Evolutionary conservation across 2,113 vertebrate species (phyloP), one percentile per base, ranked within the genome.

Genomic region (Sphaerodactylus townsendi): DNA sequence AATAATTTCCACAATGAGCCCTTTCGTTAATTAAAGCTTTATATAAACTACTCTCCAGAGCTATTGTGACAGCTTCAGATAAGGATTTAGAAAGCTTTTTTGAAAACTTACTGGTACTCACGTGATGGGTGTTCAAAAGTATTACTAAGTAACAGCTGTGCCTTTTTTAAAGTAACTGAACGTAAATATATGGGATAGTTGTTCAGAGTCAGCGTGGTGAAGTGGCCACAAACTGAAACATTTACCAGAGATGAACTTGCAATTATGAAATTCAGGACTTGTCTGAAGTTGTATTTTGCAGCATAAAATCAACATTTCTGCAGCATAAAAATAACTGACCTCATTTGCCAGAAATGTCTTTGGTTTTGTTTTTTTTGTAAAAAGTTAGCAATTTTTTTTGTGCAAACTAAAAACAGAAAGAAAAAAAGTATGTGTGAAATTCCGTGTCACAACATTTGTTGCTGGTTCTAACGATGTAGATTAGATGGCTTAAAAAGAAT

Each of bases 71-170:
- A 15, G 88, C 79, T 77, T 48, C 41, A 33, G 48, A 74, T 76
- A 78, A 85, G 62, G 82, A 62, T 1, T 33, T 88, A 88, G 90
- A 91, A 87, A 84, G 46, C 53, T 85, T 90, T 91, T 90, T 87
- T 88, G 88, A 89, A 83, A n/a, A 70, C 84, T 80, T 3, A 83
- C 10, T 8, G 88, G 71, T 23, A 35, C 1, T 6, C 71, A 33
- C 79, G 83, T 48, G 1, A 17, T 44, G 5, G 78, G 88, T 25
- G 82, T 82, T 68, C 53, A 65, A 30, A 50, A 9, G 33, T 25
- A 35, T 19, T 23, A 17, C 41, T 62, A 5, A 69, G 25, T 19
- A 39, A 23, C 17, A 65, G 6, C 44, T 68, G 44, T 44, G 53
- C 48, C 59, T 77, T 39, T 62, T 59, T 41, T 19, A 69, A 77